Conservation (phyloP, 2,888 invertebrate species). For the Leucania comma region DNA sequence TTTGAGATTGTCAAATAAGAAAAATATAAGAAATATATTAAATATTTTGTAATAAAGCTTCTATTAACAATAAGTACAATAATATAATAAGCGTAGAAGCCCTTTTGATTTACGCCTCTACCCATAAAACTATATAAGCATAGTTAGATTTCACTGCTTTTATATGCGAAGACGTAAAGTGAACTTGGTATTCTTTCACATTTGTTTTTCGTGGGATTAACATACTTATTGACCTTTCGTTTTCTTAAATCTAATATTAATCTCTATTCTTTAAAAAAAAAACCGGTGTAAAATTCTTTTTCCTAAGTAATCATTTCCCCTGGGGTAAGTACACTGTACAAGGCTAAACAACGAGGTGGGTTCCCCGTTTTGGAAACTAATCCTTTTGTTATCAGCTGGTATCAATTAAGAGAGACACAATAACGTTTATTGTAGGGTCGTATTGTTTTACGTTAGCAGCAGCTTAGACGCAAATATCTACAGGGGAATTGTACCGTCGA, state of each 20-base stretch:
- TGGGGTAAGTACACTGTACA: background rate
- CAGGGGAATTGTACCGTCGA: background rate
- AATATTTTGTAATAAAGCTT: no score
- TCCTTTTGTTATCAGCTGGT: conserved; percentile 3
- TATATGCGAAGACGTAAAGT: no score
- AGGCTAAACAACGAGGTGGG: background rate
- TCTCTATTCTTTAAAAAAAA: background rate
- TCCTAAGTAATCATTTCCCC: background rate
- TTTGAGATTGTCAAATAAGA: no score
- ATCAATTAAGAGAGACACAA: conserved; percentile 11
- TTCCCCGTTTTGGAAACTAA: conserved; percentile 13
- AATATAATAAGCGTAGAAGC: no score
- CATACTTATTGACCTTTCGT: no score
- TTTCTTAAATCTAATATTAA: background rate
- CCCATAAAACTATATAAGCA: no score
- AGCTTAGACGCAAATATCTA: background rate
- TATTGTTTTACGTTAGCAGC: conserved; percentile 7
- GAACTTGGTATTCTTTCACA: no score
- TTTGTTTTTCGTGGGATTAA: no score
- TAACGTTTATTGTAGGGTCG: background rate
- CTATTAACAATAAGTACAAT: no score
- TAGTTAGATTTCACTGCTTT: no score
- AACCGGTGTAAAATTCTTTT: background rate
- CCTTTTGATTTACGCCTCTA: no score
- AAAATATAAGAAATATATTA: no score